Percentiles rank a stretch among this genome's conserved stretches.
phyloP scores from a whole-genome alignment of 2,888 invertebrate genomes.

The Dryomyza anilis region DNA sequence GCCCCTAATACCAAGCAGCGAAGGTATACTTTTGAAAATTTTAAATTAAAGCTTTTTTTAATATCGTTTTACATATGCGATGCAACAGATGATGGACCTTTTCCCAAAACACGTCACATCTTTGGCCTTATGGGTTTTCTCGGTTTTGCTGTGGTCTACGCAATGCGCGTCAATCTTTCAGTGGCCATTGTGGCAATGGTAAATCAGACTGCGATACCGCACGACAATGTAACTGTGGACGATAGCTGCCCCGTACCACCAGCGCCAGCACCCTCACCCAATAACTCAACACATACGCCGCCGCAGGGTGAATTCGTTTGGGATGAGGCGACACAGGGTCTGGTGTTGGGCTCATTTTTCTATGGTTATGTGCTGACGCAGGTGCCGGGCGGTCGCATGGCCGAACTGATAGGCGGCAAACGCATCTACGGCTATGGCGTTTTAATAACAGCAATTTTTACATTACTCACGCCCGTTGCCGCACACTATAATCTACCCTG shows the following conservation, averaged over 20 bases:
- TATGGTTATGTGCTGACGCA: conserved; percentile 83
- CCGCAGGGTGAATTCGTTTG: conserved; percentile 74
- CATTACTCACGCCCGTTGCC: conserved; percentile 81
- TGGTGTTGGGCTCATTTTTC: conserved; percentile 83
- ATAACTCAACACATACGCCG: conserved; percentile 33
- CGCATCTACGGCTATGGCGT: conserved; percentile 82
- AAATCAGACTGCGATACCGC: conserved; percentile 71
- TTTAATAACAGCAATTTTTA: conserved; percentile 79
- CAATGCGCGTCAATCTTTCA: conserved; percentile 88
- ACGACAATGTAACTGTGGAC: conserved; percentile 66
- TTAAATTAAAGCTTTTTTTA: neutral
- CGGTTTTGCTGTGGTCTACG: conserved; percentile 87
- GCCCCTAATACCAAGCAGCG: conserved; percentile 37
- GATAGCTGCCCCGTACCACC: conserved; percentile 63
- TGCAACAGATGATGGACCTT: conserved; percentile 42
- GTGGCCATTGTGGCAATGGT: conserved; percentile 97
- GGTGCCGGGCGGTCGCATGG: conserved; percentile 79
- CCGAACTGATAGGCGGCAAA: conserved; percentile 88
- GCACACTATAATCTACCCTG: conserved; percentile 69
- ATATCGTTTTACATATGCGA: neutral
- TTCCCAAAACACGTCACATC: conserved; percentile 72
- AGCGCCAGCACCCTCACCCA: conserved; percentile 66
- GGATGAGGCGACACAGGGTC: conserved; percentile 78
- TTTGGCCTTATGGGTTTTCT: conserved; percentile 84
- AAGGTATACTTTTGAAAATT: conserved; percentile 30